Evolutionary conservation across 37 sponge, comb jelly and placozoan species (phyloP).

Genomic region (Crambe crambe): DNA sequence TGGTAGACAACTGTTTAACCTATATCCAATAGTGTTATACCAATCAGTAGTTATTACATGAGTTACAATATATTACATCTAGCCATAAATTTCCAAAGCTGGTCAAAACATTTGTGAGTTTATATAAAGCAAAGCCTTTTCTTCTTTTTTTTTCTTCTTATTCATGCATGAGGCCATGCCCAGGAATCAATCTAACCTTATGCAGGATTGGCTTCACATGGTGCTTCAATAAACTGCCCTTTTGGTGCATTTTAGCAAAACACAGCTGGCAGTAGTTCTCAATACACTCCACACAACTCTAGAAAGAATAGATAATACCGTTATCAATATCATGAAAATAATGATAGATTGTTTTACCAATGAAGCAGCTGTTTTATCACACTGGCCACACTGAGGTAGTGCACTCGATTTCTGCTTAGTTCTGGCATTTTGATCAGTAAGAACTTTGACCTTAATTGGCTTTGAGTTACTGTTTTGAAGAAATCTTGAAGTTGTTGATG

Average conservation of each 20-base stretch:
- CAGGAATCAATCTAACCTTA: conserved; percentile 2
- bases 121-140: background rate
- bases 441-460: conserved; percentile 6
- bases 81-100: too few relatives aligned
- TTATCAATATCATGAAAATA: background rate
- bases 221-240: conserved; percentile 65
- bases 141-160: background rate
- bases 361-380: conserved; percentile 41
- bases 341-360: conserved; percentile 18
- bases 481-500: background rate
- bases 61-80: too few relatives aligned
- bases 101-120: too few relatives aligned
- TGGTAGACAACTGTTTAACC: background rate
- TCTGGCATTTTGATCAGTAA: background rate
- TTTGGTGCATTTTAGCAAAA: conserved; percentile 63
- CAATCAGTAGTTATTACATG: too few relatives aligned
- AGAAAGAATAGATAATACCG: conserved; percentile 3
- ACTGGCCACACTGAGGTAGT: conserved; percentile 46
- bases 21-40: background rate
- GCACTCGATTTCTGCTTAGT: background rate
- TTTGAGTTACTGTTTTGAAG: conserved; percentile 11
- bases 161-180: background rate
- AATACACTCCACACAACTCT: conserved; percentile 71
- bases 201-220: conserved; percentile 38
- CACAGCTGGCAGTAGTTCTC: conserved; percentile 72